Percentiles rank a stretch among this genome's conserved stretches.
Evolutionary conservation across 37 sponge, comb jelly and placozoan species (phyloP).

Genomic region (Eunapius fragilis): DNA sequence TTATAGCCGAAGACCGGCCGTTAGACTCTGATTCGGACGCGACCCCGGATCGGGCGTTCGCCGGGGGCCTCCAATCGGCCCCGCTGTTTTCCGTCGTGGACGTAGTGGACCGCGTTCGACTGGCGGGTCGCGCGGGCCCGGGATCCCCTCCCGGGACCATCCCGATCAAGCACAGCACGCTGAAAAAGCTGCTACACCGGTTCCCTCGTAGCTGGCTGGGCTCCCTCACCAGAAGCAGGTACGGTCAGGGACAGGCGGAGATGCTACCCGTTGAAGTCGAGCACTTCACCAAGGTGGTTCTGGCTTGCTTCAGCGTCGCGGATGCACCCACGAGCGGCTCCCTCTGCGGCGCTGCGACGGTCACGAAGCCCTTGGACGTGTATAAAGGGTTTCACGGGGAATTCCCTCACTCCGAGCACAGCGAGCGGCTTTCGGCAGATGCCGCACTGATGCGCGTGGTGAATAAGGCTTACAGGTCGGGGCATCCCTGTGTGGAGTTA

Average conservation of each 20-base stretch:
- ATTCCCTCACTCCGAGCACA: constrained; percentile 45
- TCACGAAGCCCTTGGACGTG: constrained; percentile 44
- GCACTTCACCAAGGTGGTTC: constrained; percentile 6
- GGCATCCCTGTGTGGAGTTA: neutral
- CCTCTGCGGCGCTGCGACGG: neutral
- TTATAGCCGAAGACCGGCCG: constrained; percentile 21
- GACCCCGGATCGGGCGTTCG: neutral
- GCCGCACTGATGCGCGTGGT: constrained; percentile 30
- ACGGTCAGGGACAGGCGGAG: neutral
- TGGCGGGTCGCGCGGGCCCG: neutral
- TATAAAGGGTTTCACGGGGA: constrained; percentile 55
- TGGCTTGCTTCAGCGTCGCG: constrained; percentile 36
- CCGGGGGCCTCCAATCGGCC: neutral
- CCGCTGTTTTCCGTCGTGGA: neutral
- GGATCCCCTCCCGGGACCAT: neutral
- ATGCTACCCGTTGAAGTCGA: neutral
- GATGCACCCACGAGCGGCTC: constrained; percentile 9
- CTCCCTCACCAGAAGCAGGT: neutral
- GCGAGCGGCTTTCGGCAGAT: constrained; percentile 55
- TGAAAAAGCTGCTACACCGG: constrained; percentile 6
- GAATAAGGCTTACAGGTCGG: constrained; percentile 77
- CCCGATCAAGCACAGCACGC: constrained; percentile 6
- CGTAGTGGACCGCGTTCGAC: neutral
- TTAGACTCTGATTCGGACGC: neutral
- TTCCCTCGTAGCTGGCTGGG: constrained; percentile 57